Percentiles rank a stretch among this genome's conserved stretches.
Evolutionary conservation across 2,113 vertebrate genomes (phyloP).

Genomic region (Fregetta grallaria): DNA sequence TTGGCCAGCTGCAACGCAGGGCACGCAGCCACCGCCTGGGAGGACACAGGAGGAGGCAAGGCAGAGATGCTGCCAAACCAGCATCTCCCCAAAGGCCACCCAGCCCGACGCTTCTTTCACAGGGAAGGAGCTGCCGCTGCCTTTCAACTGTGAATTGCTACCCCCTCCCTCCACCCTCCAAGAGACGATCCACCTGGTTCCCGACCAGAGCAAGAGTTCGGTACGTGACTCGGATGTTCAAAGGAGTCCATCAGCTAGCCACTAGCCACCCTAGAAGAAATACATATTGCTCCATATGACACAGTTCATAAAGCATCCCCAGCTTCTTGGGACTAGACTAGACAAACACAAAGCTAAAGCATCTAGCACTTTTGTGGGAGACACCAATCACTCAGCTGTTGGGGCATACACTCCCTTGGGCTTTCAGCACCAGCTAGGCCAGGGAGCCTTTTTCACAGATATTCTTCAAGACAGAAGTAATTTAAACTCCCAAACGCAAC

Average conservation of each 20-base stretch:
- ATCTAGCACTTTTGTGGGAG: not conserved
- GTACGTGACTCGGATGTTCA: not conserved
- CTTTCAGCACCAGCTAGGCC: not conserved
- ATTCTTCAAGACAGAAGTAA: conserved; percentile 17
- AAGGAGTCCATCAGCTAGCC: not conserved
- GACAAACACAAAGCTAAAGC: not conserved
- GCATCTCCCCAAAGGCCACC: not conserved
- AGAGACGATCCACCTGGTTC: not conserved
- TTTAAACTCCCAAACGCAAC: not conserved
- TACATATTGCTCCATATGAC: fast-evolving
- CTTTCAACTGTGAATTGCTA: not conserved
- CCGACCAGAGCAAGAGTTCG: fast-evolving
- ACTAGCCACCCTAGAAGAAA: not conserved
- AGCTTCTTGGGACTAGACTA: not conserved
- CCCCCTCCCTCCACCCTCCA: not conserved
- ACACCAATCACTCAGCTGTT: not conserved
- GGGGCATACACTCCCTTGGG: not conserved
- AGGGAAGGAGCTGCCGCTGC: not conserved
- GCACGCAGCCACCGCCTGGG: not conserved
- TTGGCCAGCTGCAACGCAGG: not conserved
- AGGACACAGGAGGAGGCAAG: not conserved
- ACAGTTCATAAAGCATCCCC: not conserved
- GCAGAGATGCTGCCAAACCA: not conserved
- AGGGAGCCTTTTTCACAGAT: not conserved
- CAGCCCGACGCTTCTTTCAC: not conserved